A percentile compares a stretch with the other conserved stretches of the same genome.
These are phyloP conservation scores for Loxodonta africana DNA, from an alignment of 2,113 vertebrate species.

Conservation along the genomic window DNA sequence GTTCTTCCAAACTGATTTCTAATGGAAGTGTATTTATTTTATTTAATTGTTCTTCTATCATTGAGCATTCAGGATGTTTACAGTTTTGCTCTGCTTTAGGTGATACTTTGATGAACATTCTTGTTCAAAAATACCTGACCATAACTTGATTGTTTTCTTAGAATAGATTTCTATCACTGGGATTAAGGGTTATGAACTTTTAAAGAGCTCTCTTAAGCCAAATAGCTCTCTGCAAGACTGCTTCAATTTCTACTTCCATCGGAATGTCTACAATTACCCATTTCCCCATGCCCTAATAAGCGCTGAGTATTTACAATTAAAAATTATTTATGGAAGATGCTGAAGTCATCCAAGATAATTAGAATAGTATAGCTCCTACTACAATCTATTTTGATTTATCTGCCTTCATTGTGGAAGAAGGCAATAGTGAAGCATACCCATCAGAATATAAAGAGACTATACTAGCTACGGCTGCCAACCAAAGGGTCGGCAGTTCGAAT, in stretches of 20 bases:
- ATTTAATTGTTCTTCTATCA: not conserved
- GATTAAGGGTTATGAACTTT: not conserved
- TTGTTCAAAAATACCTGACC: not conserved
- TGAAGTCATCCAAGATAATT: not conserved
- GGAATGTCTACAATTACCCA: not conserved
- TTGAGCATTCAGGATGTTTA: not conserved
- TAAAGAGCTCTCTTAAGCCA: slow-evolving; percentile 10
- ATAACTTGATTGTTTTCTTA: not conserved
- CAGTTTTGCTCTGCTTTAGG: not conserved
- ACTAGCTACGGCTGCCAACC: too few relatives aligned
- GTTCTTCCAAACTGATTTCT: not conserved
- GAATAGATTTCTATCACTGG: not conserved
- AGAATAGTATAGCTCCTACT: not conserved
- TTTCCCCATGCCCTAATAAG: not conserved
- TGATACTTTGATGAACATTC: not conserved
- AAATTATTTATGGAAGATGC: not conserved
- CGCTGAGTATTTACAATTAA: not conserved
- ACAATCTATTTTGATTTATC: not conserved
- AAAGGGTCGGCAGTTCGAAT: too few relatives aligned
- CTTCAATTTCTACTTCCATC: slow-evolving; percentile 9
- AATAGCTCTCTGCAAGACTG: not conserved
- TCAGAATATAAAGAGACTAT: not conserved
- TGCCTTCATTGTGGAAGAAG: not conserved
- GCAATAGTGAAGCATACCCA: not conserved
- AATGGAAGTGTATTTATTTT: not conserved